Percentiles rank a stretch among this genome's conserved stretches.
phyloP scores from a whole-genome alignment of 2,113 vertebrate species.

The Willisornis vidua region DNA sequence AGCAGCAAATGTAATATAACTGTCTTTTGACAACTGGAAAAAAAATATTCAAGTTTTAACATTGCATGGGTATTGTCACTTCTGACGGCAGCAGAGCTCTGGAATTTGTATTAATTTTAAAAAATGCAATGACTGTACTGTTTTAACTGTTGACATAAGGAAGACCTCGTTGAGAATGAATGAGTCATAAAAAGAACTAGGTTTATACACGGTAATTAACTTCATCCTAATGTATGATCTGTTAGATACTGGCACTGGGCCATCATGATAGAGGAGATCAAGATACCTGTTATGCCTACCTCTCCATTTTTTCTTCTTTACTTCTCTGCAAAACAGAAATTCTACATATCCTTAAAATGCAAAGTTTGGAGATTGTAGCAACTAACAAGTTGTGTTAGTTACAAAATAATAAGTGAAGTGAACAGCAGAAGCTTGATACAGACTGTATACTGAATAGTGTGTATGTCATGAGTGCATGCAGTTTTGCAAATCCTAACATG shows the following conservation, averaged over 20 bases:
- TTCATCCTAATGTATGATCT: conserved; percentile 51
- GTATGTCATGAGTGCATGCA: not conserved
- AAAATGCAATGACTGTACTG: conserved; percentile 33
- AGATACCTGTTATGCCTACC: not conserved
- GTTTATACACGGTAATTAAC: conserved; percentile 54
- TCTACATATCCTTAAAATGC: not conserved
- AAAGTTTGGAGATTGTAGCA: not conserved
- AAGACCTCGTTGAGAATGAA: conserved; percentile 18
- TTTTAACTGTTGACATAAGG: not conserved
- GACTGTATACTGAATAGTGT: rapidly evolving
- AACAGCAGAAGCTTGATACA: not conserved
- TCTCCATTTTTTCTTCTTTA: not conserved
- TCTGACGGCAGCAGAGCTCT: not conserved
- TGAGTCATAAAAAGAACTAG: conserved; percentile 57
- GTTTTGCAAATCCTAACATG: not conserved
- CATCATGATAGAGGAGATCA: not conserved
- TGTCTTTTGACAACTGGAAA: not conserved
- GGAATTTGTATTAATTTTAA: conserved; percentile 36
- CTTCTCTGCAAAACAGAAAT: not conserved
- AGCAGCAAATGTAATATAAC: not conserved
- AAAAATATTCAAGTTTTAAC: conserved; percentile 30
- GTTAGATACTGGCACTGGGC: not conserved
- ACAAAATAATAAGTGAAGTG: not conserved
- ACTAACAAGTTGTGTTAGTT: not conserved
- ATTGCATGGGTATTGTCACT: not conserved